Percentiles rank a stretch among this genome's conserved stretches.
These are phyloP conservation scores for Globia sparganii DNA, from an alignment of 2,888 invertebrate species.

Conservation along the genomic window DNA sequence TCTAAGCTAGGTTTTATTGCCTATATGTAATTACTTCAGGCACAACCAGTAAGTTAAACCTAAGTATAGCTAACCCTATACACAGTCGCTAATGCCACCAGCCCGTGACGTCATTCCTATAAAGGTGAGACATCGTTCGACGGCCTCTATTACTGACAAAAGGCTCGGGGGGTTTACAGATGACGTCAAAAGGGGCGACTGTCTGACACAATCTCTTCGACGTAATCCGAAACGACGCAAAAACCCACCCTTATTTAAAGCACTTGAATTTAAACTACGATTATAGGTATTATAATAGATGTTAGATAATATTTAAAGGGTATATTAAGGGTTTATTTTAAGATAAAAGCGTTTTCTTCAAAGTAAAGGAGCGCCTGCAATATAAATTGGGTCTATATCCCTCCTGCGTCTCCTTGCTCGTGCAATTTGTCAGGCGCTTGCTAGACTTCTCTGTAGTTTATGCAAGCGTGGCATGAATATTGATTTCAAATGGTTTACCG, in stretches of 20 bases:
- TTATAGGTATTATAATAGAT: conserved; percentile 1
- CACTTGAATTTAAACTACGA: background rate
- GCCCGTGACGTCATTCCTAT: conserved; percentile 39
- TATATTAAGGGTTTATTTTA: background rate
- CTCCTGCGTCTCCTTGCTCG: conserved; percentile 47
- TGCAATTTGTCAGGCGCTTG: conserved; percentile 56
- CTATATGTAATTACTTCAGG: background rate
- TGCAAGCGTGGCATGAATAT: conserved; percentile 11
- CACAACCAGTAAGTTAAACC: background rate
- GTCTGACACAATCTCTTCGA: conserved; percentile 10
- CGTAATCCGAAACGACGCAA: conserved; percentile 10
- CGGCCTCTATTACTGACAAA: conserved; percentile 31
- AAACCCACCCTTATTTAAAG: background rate
- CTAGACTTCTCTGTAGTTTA: conserved; percentile 10
- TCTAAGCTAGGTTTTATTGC: background rate
- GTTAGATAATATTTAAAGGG: background rate
- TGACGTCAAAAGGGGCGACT: conserved; percentile 38
- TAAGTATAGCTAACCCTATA: background rate
- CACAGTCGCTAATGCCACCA: conserved; percentile 10
- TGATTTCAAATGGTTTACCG: conserved; percentile 19
- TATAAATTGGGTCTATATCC: conserved; percentile 25
- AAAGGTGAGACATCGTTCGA: conserved; percentile 36
- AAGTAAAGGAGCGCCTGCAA: conserved; percentile 34
- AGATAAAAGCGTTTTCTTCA: background rate
- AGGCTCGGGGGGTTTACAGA: conserved; percentile 21